phyloP scores from a whole-genome alignment of 1,140 invertebrate species.

The Pseudomyrmex pallidus region DNA sequence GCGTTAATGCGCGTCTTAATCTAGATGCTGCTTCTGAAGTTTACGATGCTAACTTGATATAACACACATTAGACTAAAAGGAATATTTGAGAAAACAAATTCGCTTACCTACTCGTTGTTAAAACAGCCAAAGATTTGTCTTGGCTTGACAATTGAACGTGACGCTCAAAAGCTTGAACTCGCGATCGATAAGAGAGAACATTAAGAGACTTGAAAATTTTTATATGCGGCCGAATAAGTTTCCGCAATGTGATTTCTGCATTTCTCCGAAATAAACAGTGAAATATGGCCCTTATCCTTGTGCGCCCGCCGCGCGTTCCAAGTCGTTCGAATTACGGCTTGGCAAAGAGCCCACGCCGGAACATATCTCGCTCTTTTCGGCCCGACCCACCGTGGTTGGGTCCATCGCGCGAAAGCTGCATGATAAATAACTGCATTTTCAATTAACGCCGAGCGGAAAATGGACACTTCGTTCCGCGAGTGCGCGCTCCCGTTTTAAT shows the following conservation, averaged over 20 bases:
- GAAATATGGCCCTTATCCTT: slow-evolving; percentile 15
- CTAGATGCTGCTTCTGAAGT: neutral
- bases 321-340: slow-evolving; percentile 34
- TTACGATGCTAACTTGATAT: slow-evolving; percentile 4
- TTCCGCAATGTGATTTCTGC: slow-evolving; percentile 10
- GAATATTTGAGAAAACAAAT: neutral
- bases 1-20: neutral
- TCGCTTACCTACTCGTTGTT: neutral
- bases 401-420: slow-evolving; percentile 19
- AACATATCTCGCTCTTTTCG: neutral
- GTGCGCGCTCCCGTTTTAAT: slow-evolving; percentile 59
- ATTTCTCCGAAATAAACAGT: neutral
- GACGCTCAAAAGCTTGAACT: too few species aligned
- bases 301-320: neutral
- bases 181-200: too few species aligned
- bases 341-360: slow-evolving; percentile 25
- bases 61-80: neutral
- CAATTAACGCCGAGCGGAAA: slow-evolving; percentile 70
- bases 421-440: slow-evolving; percentile 78
- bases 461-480: slow-evolving; percentile 62
- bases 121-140: too few species aligned
- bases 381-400: neutral
- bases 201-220: neutral
- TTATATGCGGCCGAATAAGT: slow-evolving; percentile 9
- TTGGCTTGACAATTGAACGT: too few species aligned